A percentile compares a stretch with the other conserved stretches of the same genome.
phyloP scores from a whole-genome alignment of 2,797 vertebrate genomes.

The Geotrypetes seraphini region DNA sequence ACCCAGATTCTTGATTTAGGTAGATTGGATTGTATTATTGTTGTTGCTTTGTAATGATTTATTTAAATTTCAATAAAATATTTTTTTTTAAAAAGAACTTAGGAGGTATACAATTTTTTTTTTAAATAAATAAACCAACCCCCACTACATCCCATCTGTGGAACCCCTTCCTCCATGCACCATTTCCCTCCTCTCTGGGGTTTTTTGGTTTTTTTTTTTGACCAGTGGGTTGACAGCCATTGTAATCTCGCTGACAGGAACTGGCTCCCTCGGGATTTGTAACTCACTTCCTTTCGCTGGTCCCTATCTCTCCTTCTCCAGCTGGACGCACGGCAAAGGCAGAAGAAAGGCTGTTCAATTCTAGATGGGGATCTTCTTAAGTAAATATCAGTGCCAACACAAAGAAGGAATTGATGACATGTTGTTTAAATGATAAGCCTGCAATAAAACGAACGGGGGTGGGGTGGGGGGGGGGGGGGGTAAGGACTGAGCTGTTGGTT shows the following conservation, averaged over 20 bases:
- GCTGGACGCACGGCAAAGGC: conserved; percentile 28
- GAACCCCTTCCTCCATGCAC: conserved; percentile 8
- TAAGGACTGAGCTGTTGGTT: neutral
- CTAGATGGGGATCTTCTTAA: conserved; percentile 25
- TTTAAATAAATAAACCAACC: too few species aligned
- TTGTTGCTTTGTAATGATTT: too few species aligned
- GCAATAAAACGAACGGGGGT: neutral
- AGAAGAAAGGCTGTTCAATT: conserved; percentile 19
- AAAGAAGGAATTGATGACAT: conserved; percentile 24
- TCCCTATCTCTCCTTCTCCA: conserved; percentile 18
- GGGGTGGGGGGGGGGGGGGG: too few species aligned
- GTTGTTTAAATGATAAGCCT: neutral
- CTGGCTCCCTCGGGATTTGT: conserved; percentile 37
- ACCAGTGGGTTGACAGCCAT: conserved; percentile 54
- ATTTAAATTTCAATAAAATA: too few species aligned
- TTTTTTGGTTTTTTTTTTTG: conserved; percentile 52
- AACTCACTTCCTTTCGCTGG: neutral
- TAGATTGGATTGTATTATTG: too few species aligned
- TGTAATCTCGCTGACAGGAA: conserved; percentile 60
- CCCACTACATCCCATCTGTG: conserved; percentile 28
- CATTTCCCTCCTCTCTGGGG: too few species aligned
- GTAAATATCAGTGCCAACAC: conserved; percentile 17
- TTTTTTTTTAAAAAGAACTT: too few species aligned
- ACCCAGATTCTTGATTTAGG: too few species aligned
- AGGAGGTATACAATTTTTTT: too few species aligned